Base-by-base conservation (phyloP, 2,888 invertebrate genomes). In the Cantharis nigra region DNA sequence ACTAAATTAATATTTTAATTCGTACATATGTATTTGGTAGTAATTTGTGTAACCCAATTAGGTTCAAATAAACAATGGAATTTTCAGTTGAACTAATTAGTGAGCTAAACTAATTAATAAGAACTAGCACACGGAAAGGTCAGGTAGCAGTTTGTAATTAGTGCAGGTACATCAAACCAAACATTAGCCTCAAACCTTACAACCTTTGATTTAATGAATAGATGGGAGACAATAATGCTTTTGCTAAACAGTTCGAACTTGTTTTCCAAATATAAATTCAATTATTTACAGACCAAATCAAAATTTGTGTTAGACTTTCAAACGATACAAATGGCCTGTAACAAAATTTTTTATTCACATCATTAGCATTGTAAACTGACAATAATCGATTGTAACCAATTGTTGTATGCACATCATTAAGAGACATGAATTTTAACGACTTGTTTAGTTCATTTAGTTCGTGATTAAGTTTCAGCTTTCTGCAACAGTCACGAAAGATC, bases 341-440 rank as follows among this genome's bases (percentile, higher is more conserved):
- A n/a, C n/a, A 49, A 49, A n/a, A 7, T 13, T 49, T 49, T 49
- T 49, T 49, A 49, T 49, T 49, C 49, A n/a, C 49, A n/a, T 69
- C 67, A 77, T 77, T 73, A 77, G 72, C 76, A 77, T 73, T 71
- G 70, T 70, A 77, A 76, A 77, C 26, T 62, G 72, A 63, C 64
- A 77, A 49, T 16, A 79, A 79, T 79, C 77, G 79, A 79, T 79
- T 77, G 70, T 71, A 79, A 73, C 65, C 76, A 77, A 79, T 76
- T 76, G 70, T 69, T 74, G 65, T 23, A 69, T 74, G 76, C 72
- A 75, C 72, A 79, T 79, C 79, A 79, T 79, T 79, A 79, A 78
- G 76, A 72, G 76, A 65, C 77, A 74, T 74, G 70, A 74, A 79
- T 79, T 72, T 77, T 77, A 79, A 78, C 78, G 78, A 77, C 76